These are phyloP conservation scores for Galeopsomyia nigrocyanea DNA, from an alignment of 2,888 invertebrate species.

Conservation along the genomic window DNA sequence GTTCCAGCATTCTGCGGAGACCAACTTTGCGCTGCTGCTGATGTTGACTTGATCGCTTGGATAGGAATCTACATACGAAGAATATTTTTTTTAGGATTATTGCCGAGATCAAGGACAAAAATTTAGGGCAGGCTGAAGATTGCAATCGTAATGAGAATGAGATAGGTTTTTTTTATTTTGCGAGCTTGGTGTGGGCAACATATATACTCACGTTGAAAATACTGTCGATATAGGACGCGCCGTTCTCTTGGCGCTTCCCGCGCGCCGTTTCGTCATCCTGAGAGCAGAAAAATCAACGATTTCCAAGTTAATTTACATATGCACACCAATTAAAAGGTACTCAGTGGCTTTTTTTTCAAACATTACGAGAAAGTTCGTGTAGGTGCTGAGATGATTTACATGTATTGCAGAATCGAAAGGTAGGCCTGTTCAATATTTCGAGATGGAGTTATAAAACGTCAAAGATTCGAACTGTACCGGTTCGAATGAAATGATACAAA, in stretches of 20 bases:
- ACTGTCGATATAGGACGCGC: slow-evolving; percentile 53
- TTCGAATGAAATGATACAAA: too few relatives aligned
- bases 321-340: too few relatives aligned
- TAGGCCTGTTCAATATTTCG: too few relatives aligned
- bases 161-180: neutral
- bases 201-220: slow-evolving; percentile 59
- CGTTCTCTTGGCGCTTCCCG: slow-evolving; percentile 52
- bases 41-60: slow-evolving; percentile 59
- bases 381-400: too few relatives aligned
- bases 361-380: too few relatives aligned
- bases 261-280: slow-evolving; percentile 51
- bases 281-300: slow-evolving; percentile 25
- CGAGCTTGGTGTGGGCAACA: neutral
- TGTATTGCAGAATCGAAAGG: too few relatives aligned
- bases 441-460: too few relatives aligned
- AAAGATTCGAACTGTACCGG: too few relatives aligned
- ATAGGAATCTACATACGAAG: slow-evolving; percentile 60
- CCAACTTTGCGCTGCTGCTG: slow-evolving; percentile 57
- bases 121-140: slow-evolving; percentile 1
- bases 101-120: slow-evolving; percentile 27
- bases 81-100: slow-evolving; percentile 16
- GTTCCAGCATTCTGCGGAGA: slow-evolving; percentile 57
- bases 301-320: too few relatives aligned
- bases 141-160: slow-evolving; percentile 4
- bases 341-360: too few relatives aligned